phyloP scores from a whole-genome alignment of 2,888 invertebrate genomes.

The Keiferia lycopersicella region DNA sequence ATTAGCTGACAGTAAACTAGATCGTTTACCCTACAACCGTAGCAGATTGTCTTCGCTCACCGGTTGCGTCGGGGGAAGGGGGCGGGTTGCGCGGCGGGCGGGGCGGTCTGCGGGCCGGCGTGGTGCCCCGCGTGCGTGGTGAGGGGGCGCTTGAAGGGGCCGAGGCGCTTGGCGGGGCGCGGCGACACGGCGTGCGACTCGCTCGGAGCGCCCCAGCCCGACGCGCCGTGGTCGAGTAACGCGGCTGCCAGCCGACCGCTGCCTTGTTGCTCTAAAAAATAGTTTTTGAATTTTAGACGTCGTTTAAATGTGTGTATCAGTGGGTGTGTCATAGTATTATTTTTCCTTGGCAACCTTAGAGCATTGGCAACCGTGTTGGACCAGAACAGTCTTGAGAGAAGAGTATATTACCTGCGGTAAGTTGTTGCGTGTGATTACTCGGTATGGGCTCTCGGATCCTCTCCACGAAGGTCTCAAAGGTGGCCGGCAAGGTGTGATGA shows the following conservation, averaged over 20 bases:
- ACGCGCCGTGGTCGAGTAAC: constrained; percentile 80
- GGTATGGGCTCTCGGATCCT: constrained; percentile 63
- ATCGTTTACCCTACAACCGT: background rate
- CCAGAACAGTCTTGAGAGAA: no score
- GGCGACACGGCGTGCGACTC: constrained; percentile 79
- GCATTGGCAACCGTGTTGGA: no score
- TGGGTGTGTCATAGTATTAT: no score
- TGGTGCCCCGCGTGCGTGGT: constrained; percentile 41
- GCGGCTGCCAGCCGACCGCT: constrained; percentile 81
- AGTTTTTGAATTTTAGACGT: background rate
- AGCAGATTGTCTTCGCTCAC: constrained; percentile 45
- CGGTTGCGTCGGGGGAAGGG: constrained; percentile 58
- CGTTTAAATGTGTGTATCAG: background rate
- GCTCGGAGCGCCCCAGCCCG: constrained; percentile 56
- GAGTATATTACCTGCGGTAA: background rate
- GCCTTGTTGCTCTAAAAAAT: constrained; percentile 43
- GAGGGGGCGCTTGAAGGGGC: constrained; percentile 82
- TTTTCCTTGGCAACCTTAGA: no score
- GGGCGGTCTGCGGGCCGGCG: constrained; percentile 41
- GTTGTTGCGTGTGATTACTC: constrained; percentile 15
- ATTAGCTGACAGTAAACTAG: background rate
- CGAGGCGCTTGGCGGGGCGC: constrained; percentile 85
- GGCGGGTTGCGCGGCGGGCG: constrained; percentile 45
- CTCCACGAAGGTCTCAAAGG: constrained; percentile 91
- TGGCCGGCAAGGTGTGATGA: constrained; percentile 92